These are phyloP conservation scores for Hydrochoerus hydrochaeris DNA, from an alignment of 2,113 vertebrate genomes.

Conservation along the genomic window DNA sequence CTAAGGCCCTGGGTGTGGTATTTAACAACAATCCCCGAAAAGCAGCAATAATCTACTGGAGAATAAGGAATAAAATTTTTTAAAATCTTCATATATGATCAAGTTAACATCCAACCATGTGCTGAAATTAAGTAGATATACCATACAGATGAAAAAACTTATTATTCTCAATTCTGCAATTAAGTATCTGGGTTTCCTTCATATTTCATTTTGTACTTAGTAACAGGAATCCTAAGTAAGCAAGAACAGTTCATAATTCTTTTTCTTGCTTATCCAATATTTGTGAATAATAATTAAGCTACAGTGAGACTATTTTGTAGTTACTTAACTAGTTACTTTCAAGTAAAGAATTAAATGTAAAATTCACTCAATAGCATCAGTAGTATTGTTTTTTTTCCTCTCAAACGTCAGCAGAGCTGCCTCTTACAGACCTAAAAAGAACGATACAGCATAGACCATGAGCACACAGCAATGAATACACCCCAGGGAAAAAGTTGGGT, in stretches of 20 bases:
- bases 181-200: constrained; percentile 29
- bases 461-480: background rate
- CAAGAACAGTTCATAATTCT: background rate
- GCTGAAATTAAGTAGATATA: constrained; percentile 18
- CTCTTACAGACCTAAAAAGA: constrained; percentile 27
- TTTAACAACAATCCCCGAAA: background rate
- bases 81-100: background rate
- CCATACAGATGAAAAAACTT: background rate
- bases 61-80: constrained; percentile 22
- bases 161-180: constrained; percentile 34
- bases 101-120: background rate
- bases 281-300: background rate
- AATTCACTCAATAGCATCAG: background rate
- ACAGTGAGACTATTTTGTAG: background rate
- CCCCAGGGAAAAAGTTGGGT: background rate
- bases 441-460: background rate
- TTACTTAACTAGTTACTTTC: background rate
- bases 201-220: background rate
- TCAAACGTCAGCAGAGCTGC: background rate
- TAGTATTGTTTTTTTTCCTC: background rate
- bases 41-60: background rate
- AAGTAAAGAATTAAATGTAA: constrained; percentile 12
- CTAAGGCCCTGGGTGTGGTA: background rate
- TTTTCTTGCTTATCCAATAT: background rate
- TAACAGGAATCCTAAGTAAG: constrained; percentile 18